Evolutionary conservation across 2,797 vertebrate genomes (phyloP), one percentile per base, ranked within the genome.

Genomic region (Chrosomus eos): DNA sequence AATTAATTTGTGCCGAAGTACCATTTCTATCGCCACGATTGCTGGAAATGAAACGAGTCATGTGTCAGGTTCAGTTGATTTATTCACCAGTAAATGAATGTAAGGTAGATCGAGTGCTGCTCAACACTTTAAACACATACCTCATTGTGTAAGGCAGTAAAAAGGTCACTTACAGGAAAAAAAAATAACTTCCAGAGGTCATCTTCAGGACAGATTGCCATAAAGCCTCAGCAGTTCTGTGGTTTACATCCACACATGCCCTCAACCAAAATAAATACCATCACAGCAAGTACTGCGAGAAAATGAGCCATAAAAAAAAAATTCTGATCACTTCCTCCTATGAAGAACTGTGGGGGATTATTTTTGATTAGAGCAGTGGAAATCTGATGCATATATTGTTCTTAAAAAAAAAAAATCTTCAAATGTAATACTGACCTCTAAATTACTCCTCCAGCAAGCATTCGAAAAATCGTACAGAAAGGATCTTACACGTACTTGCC

Each of bases 141-240:
- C 90, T 88, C 80, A 68, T 45, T 43, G 88, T 87, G 82, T 66
- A 90, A 91, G 89, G 90, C 88, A 83, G 90, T 91, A 94, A 91
- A 90, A 95, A 95, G 94, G 94, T 92, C 95, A 94, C 94, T 93
- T 94, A 85, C 87, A 66, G 76, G n/a, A 72, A 16, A 76, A 36
- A 5, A 55, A 84, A 89, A 58, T 18, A 83, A 19, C 45, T 55
- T 82, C 38, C 71, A 86, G 86, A 76, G 74, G 83, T 72, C 60
- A 72, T 84, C 51, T 84, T 81, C 58, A 38, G 68, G 70, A 87
- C 71, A 87, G 53, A 85, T 33, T 77, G 75, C 71, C 83, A 81
- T 58, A 67, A 26, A 83, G n/a, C 36, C 83, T 68, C 67, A 38
- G 48, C 62, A 68, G 83, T 76, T 71, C 80, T 78, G 72, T 72